These are phyloP conservation scores for Strigamia maritima DNA, from an alignment of 2,888 invertebrate genomes.

Conservation along the genomic window DNA sequence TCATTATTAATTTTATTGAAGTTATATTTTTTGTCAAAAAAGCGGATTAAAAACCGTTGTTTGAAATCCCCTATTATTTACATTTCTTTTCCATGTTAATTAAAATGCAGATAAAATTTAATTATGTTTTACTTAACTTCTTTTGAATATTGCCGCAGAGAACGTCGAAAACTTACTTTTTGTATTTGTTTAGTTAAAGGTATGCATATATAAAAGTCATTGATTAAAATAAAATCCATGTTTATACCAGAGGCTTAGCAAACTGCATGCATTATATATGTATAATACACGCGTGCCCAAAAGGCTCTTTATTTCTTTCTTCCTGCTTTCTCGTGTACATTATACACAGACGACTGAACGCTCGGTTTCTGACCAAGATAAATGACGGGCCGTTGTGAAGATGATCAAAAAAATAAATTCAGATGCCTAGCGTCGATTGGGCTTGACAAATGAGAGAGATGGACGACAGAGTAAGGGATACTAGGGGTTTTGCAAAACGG, in stretches of 20 bases:
- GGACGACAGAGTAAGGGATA: not conserved
- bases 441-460: slow-evolving; percentile 10
- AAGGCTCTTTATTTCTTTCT: not conserved
- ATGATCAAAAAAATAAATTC: slow-evolving; percentile 31
- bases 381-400: not conserved
- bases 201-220: not conserved
- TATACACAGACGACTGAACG: slow-evolving; percentile 24
- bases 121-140: not conserved
- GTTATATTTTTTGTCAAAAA: not conserved
- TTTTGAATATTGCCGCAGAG: not conserved
- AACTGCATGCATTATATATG: slow-evolving; percentile 13
- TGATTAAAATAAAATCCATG: slow-evolving; percentile 17
- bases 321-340: not conserved
- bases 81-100: not conserved
- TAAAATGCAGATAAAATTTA: not conserved
- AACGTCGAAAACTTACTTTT: not conserved
- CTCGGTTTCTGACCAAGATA: slow-evolving; percentile 28
- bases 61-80: not conserved
- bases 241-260: not conserved
- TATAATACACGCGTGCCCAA: slow-evolving; percentile 1
- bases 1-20: not conserved
- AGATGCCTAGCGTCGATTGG: slow-evolving; percentile 1
- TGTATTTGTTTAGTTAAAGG: not conserved
- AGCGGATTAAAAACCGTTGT: not conserved
- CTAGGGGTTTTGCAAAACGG: not conserved